phyloP scores from a whole-genome alignment of 2,797 vertebrate species.

The Amblyopsis hoosieri region DNA sequence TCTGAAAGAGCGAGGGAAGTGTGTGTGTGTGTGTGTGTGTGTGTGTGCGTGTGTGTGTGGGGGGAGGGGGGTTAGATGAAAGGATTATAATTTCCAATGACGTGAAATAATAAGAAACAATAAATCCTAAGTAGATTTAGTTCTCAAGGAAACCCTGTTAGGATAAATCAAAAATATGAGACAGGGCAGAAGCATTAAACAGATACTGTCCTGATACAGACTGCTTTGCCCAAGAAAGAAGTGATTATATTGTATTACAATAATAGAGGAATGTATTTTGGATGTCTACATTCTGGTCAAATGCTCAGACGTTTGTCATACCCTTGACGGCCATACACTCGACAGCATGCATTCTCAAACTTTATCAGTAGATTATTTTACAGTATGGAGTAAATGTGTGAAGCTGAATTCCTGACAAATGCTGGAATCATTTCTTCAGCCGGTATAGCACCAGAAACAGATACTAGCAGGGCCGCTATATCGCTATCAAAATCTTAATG shows the following conservation, averaged over 20 bases:
- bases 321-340: too few species aligned
- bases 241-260: conserved; percentile 10
- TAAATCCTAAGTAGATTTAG: conserved; percentile 83
- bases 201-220: conserved; percentile 21
- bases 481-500: too few species aligned
- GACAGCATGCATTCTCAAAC: too few species aligned
- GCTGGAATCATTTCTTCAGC: too few species aligned
- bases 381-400: too few species aligned
- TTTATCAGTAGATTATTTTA: too few species aligned
- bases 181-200: conserved; percentile 61
- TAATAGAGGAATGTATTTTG: not conserved
- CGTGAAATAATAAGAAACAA: conserved; percentile 80
- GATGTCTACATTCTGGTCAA: not conserved
- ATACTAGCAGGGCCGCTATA: too few species aligned
- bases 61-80: conserved; percentile 69
- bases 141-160: conserved; percentile 82
- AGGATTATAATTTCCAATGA: conserved; percentile 79
- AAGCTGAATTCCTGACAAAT: not conserved
- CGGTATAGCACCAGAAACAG: too few species aligned
- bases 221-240: conserved; percentile 33
- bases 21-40: conserved; percentile 1
- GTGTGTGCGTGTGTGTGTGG: not conserved
- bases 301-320: too few species aligned
- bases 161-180: conserved; percentile 70
- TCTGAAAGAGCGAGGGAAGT: conserved; percentile 63